Evolutionary conservation across 1,140 invertebrate species (phyloP).

Genomic region (Drosophila subobscura): DNA sequence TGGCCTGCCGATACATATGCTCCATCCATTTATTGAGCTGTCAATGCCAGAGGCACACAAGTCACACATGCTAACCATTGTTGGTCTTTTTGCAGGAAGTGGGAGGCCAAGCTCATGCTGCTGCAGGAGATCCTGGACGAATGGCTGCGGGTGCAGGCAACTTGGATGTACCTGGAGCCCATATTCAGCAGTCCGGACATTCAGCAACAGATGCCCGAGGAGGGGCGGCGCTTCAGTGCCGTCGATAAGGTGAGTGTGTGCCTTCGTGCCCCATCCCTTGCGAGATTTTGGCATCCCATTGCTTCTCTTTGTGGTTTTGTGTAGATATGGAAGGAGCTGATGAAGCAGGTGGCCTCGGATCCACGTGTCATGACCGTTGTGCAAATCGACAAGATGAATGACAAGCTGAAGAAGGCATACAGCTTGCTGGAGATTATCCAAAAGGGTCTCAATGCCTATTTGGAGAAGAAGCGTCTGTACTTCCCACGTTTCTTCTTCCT

Average conservation of each 20-base stretch:
- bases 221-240: constrained; percentile 93
- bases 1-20: not conserved
- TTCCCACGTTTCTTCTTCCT: constrained; percentile 99
- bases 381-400: constrained; percentile 96
- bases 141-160: constrained; percentile 97
- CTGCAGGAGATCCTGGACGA: constrained; percentile 97
- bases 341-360: constrained; percentile 92
- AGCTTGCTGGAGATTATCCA: constrained; percentile 94
- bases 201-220: constrained; percentile 96
- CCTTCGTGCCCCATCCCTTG: not conserved
- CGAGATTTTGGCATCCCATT: not conserved
- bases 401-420: constrained; percentile 95
- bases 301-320: not conserved
- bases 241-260: constrained; percentile 90
- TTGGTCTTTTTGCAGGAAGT: constrained; percentile 84
- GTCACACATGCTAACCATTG: constrained; percentile 25
- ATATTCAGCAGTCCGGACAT: constrained; percentile 99
- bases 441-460: constrained; percentile 95
- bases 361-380: constrained; percentile 93
- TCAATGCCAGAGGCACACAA: constrained; percentile 38
- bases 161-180: constrained; percentile 98
- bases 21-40: constrained; percentile 23
- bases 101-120: constrained; percentile 91
- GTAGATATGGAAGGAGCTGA: constrained; percentile 94
- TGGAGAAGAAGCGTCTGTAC: constrained; percentile 97